Evolutionary conservation across 2,888 invertebrate species (phyloP).

Genomic region (Arenicola marina): DNA sequence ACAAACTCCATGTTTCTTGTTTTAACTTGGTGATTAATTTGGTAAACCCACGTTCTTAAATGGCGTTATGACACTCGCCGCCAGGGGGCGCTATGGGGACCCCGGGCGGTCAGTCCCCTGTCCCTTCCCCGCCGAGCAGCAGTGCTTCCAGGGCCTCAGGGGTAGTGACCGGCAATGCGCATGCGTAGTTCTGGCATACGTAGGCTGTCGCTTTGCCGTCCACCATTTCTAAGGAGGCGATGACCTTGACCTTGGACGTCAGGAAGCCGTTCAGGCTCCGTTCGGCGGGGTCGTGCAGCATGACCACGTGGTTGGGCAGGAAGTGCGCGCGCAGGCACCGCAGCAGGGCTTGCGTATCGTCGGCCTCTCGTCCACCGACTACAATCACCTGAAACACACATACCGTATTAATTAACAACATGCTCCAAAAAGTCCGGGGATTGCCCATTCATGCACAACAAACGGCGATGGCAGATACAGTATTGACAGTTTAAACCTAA

Average conservation of each 20-base stretch:
- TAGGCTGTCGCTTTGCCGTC: conserved; percentile 74
- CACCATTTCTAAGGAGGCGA: conserved; percentile 59
- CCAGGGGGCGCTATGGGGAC: too few species aligned
- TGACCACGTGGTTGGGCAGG: conserved; percentile 71
- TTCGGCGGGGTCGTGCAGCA: conserved; percentile 66
- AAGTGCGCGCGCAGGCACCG: conserved; percentile 70
- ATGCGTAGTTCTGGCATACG: conserved; percentile 78
- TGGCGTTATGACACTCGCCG: too few species aligned
- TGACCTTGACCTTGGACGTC: conserved; percentile 57
- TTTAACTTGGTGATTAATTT: too few species aligned
- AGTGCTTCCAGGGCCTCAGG: conserved; percentile 54
- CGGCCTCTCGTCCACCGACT: conserved; percentile 70
- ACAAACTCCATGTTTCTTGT: too few species aligned
- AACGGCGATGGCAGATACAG: too few species aligned
- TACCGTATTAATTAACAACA: too few species aligned
- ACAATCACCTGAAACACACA: conserved; percentile 49
- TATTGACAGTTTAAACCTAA: too few species aligned
- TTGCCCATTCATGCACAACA: too few species aligned
- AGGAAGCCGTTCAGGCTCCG: conserved; percentile 53
- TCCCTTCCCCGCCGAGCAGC: too few species aligned
- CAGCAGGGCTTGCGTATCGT: conserved; percentile 72
- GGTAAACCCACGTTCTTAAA: too few species aligned
- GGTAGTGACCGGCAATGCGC: conserved; percentile 75
- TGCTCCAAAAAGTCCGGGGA: too few species aligned
- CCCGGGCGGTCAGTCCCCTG: too few species aligned